Evolutionary conservation across 2,888 invertebrate genomes (phyloP).

Genomic region (Lingula anatina): DNA sequence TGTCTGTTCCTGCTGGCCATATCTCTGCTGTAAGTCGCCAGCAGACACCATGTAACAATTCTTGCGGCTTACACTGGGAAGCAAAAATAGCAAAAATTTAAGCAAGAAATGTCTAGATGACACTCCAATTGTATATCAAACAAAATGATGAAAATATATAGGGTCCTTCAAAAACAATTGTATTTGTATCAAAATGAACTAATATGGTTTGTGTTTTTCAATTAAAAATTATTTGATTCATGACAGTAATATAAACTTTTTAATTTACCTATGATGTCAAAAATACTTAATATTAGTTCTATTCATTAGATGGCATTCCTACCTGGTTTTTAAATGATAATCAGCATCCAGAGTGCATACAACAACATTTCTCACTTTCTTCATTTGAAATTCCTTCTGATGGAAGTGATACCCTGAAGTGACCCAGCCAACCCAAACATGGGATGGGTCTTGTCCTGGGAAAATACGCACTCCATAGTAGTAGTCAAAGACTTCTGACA

Average conservation of each 20-base stretch:
- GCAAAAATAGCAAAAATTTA: neutral
- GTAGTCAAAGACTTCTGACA: too few species aligned
- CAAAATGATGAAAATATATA: neutral
- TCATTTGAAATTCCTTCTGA: conserved; percentile 44
- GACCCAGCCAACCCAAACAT: conserved; percentile 98
- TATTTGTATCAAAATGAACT: too few species aligned
- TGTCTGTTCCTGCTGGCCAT: conserved; percentile 67
- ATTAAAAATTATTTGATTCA: too few species aligned
- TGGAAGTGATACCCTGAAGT: conserved; percentile 79
- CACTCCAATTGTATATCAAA: too few species aligned
- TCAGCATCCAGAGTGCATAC: conserved; percentile 43
- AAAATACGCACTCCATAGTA: conserved; percentile 83
- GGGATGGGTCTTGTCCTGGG: conserved; percentile 90
- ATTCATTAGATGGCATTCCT: neutral
- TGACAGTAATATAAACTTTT: neutral
- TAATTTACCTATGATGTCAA: neutral
- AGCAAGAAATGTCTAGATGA: too few species aligned
- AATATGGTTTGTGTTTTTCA: too few species aligned
- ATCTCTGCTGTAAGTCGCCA: conserved; percentile 68
- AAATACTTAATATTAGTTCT: neutral
- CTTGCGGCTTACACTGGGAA: conserved; percentile 61
- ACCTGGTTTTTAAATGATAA: conserved; percentile 67
- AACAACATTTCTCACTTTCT: conserved; percentile 45
- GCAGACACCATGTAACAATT: conserved; percentile 97
- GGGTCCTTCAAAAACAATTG: neutral